Conservation (phyloP, 2,888 invertebrate genomes). For the Coenonympha glycerion region DNA sequence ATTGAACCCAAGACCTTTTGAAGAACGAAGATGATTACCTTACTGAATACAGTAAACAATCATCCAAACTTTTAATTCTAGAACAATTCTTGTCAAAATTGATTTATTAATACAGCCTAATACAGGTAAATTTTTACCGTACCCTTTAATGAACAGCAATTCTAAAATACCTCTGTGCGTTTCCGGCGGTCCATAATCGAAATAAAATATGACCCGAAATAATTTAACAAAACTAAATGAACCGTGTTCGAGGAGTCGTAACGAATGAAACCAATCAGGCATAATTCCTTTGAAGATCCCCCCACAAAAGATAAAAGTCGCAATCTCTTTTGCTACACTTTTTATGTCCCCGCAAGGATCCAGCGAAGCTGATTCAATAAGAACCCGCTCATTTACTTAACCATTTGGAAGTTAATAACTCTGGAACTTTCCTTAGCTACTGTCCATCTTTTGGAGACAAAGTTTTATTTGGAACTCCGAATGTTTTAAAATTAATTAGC, state of each 20-base stretch:
- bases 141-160: no score
- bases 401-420: slow-evolving; percentile 25
- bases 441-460: background rate
- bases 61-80: no score
- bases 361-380: slow-evolving; percentile 29
- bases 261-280: slow-evolving; percentile 36
- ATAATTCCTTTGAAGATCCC: slow-evolving; percentile 33
- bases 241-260: slow-evolving; percentile 27
- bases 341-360: slow-evolving; percentile 29
- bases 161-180: no score
- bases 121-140: no score
- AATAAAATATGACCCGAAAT: slow-evolving; percentile 19
- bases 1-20: no score
- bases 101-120: no score
- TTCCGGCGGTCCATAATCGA: no score
- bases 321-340: slow-evolving; percentile 32
- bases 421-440: background rate
- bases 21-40: no score
- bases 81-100: no score
- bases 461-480: background rate
- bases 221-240: slow-evolving; percentile 29
- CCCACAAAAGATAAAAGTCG: slow-evolving; percentile 31
- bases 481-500: no score
- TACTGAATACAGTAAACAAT: no score
- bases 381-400: slow-evolving; percentile 27